phyloP scores from a whole-genome alignment of 2,888 invertebrate species.

The Drosophila ustulata region DNA sequence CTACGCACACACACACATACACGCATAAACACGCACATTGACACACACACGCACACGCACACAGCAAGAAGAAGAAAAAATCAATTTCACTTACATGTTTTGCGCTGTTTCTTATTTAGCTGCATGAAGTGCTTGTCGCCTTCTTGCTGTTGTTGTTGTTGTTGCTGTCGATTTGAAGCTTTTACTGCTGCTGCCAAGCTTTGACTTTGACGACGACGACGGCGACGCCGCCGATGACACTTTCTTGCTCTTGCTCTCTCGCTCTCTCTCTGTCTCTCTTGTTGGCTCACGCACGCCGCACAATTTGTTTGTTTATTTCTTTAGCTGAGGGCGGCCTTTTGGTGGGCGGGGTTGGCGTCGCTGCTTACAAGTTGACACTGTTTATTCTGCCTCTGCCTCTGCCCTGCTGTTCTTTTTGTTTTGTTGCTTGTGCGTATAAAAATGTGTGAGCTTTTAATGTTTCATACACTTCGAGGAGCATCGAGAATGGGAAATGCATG shows the following conservation, averaged over 20 bases:
- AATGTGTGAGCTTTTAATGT: constrained; percentile 25
- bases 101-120: constrained; percentile 69
- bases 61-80: constrained; percentile 48
- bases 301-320: constrained; percentile 52
- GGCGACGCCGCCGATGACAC: constrained; percentile 9
- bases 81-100: constrained; percentile 77
- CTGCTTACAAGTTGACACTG: constrained; percentile 25
- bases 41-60: constrained; percentile 13
- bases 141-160: constrained; percentile 40
- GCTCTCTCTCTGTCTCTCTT: constrained; percentile 6
- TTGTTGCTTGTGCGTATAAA: constrained; percentile 24
- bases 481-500: constrained; percentile 31
- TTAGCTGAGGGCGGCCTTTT: constrained; percentile 24
- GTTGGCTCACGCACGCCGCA: constrained; percentile 34
- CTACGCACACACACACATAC: constrained; percentile 9
- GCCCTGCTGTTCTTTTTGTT: constrained; percentile 30
- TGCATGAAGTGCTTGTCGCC: constrained; percentile 63
- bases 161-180: constrained; percentile 41
- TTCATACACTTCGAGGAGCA: constrained; percentile 9
- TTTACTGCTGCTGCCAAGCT: constrained; percentile 36
- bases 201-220: constrained; percentile 24
- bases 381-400: constrained; percentile 2
- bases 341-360: constrained; percentile 10
- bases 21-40: constrained; percentile 7
- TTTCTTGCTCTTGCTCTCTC: constrained; percentile 2